Base-by-base conservation (phyloP, 1,140 invertebrate genomes). In the Amyelois transitella region DNA sequence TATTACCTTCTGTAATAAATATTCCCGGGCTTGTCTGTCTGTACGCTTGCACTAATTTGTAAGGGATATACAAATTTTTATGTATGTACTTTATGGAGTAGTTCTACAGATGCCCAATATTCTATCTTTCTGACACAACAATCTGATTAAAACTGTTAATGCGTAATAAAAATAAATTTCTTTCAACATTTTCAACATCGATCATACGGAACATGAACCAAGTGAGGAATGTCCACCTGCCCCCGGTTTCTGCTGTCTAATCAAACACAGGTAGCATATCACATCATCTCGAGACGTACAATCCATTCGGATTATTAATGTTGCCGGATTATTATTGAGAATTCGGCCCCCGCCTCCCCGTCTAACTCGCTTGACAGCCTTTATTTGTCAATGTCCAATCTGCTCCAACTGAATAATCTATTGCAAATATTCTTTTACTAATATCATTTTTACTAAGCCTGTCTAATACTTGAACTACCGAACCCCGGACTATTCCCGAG, bases 191-290 rank as follows among this genome's bases (percentile, higher is more conserved):
- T 8, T 38, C 17, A 2, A 7, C 38, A 43, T n/a, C 43, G 17
- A 12, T 14, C 17, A 14, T 38, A 14, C n/a, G 7, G 6, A 38
- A 38, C 32, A 38, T 38, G 6, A 8, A 14, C 48, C 20, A 14
- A 51, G 2, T 1, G 8, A n/a, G 17, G 32, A 38, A 38, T 38
- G 32, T 38, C 12, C 32, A 38, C 32, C 32, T 38, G 32, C 32
- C 32, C 12, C 32, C 8, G 1, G n/a, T 8, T 2, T 38, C 63
- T 71, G 69, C 73, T 72, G 68, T 73, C n/a, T n/a, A n/a, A n/a
- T n/a, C 64, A 56, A 83, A 83, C 71, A 81, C 80, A 81, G 75
- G 80, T 83, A 81, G 80, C 80, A 52, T 78, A 76, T 81, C 75
- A 61, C 51, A 43, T 61, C 55, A 77, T 77, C 69, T 73, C 65